A percentile compares a stretch with the other conserved stretches of the same genome.
phyloP scores from a whole-genome alignment of 2,888 invertebrate species.

The Nematopogon swammerdamellus region DNA sequence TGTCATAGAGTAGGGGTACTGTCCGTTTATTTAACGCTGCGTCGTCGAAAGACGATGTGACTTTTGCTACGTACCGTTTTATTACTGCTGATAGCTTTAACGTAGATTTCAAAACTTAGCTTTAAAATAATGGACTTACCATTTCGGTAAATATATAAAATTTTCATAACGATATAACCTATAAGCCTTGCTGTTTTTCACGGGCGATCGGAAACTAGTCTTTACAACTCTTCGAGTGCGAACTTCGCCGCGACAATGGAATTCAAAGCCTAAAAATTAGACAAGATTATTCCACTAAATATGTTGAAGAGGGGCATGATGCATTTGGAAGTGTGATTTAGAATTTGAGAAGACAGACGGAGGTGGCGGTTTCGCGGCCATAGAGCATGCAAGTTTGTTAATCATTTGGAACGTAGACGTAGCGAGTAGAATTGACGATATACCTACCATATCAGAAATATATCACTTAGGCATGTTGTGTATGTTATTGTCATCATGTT shows the following conservation, averaged over 20 bases:
- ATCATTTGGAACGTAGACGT: neutral
- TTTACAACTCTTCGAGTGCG: no score
- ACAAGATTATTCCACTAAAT: no score
- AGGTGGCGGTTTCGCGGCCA: no score
- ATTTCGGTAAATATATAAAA: neutral
- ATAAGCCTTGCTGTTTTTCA: neutral
- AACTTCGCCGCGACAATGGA: no score
- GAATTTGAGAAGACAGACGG: no score
- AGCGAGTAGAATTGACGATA: neutral
- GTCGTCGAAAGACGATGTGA: no score
- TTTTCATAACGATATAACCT: no score
- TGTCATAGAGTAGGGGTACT: neutral
- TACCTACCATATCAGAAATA: neutral
- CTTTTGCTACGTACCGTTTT: neutral
- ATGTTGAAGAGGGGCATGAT: no score
- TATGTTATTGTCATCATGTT: conserved; percentile 34
- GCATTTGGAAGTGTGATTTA: no score
- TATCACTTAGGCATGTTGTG: conserved; percentile 28
- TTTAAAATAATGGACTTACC: neutral
- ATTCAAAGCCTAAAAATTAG: no score
- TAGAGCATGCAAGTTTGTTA: neutral
- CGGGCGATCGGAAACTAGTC: neutral
- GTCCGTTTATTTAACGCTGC: neutral
- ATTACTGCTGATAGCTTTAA: neutral
- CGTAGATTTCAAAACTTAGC: neutral